A percentile compares a stretch with the other conserved stretches of the same genome.
These are phyloP conservation scores for Acyrthosiphon pisum DNA, from an alignment of 1,140 invertebrate genomes.

Conservation along the genomic window DNA sequence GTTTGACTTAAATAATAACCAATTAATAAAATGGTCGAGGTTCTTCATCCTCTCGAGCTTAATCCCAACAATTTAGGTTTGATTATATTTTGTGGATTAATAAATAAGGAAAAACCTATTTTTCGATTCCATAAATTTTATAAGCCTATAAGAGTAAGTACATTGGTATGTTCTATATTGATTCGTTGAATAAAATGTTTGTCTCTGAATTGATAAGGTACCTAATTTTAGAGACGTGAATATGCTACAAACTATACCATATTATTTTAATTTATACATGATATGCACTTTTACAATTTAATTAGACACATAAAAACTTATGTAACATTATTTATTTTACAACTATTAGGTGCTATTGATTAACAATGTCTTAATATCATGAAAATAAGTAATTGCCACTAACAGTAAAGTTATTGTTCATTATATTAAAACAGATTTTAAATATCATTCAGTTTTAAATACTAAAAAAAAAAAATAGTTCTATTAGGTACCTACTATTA, in stretches of 20 bases:
- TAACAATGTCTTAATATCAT: neutral
- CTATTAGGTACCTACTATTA: neutral
- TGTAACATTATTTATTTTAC: neutral
- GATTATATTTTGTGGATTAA: neutral
- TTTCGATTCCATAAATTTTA: neutral
- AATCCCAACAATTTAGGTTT: neutral
- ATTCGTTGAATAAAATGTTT: neutral
- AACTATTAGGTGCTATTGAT: neutral
- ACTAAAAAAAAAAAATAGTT: neutral
- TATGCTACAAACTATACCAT: neutral
- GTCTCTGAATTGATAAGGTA: neutral
- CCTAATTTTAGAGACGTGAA: neutral
- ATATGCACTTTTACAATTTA: conserved; percentile 5
- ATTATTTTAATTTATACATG: neutral
- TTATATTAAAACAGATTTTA: conserved; percentile 15
- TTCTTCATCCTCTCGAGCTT: neutral
- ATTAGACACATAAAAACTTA: neutral
- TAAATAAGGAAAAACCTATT: neutral
- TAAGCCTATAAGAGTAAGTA: neutral
- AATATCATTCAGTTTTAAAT: neutral
- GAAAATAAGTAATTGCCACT: neutral
- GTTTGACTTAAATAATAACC: neutral
- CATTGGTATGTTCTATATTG: neutral
- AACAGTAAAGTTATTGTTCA: neutral
- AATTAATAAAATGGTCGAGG: neutral